A percentile compares a stretch with the other conserved stretches of the same genome.
These are phyloP conservation scores for Archilochus colubris DNA, from an alignment of 2,113 vertebrate genomes.

Conservation along the genomic window DNA sequence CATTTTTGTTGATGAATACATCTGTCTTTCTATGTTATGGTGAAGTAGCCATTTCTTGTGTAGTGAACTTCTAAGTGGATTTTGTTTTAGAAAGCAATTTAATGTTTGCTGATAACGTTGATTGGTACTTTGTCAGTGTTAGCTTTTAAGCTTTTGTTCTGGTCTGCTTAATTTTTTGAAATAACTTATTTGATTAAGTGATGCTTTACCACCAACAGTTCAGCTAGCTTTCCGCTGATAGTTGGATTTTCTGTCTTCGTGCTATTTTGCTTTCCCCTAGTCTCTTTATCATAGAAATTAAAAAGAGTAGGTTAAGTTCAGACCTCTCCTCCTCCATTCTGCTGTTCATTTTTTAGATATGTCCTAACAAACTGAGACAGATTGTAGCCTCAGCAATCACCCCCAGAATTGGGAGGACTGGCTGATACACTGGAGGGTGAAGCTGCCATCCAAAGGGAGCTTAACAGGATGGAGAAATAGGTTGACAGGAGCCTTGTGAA, in stretches of 20 bases:
- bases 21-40: not conserved
- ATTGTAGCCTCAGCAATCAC: not conserved
- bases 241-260: not conserved
- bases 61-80: slow-evolving; percentile 19
- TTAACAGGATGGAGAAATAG: not conserved
- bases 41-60: not conserved
- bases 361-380: not conserved
- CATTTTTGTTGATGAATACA: not conserved
- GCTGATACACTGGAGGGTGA: not conserved
- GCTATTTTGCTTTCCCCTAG: not conserved
- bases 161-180: slow-evolving; percentile 60
- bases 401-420: not conserved
- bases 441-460: not conserved
- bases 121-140: slow-evolving; percentile 48
- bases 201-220: slow-evolving; percentile 35
- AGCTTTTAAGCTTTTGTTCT: slow-evolving; percentile 61
- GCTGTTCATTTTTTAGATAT: not conserved
- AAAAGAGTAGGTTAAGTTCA: not conserved
- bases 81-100: slow-evolving; percentile 64
- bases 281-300: not conserved
- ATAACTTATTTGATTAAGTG: slow-evolving; percentile 58
- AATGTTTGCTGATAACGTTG: slow-evolving; percentile 51
- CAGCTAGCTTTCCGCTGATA: slow-evolving; percentile 33
- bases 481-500: not conserved
- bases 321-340: not conserved